Base-by-base conservation (phyloP, 2,888 invertebrate genomes). In the Epinotia nisella region DNA sequence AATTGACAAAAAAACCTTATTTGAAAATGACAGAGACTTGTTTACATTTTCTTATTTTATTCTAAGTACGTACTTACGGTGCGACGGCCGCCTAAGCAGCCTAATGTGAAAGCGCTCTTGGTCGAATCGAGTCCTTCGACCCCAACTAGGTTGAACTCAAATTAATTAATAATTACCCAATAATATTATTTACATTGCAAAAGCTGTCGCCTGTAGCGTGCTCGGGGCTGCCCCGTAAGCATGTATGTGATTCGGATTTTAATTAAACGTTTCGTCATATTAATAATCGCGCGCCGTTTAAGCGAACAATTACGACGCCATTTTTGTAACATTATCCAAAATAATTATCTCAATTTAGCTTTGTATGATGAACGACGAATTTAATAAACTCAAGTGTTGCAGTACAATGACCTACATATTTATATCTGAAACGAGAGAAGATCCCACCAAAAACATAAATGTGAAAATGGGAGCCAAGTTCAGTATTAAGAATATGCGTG, bases 251-350 rank as follows among this genome's bases (percentile, higher is more conserved):
- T 55, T 69, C 58, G 10, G 13, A 15, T 58, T 71, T 71, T 59
- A 71, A 65, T 71, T 59, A 71, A 71, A 66, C 51, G 41, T 35
- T 39, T 58, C 51, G 65, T 45, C 62, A 29, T 45, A 21, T 70
- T 56, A 41, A 62, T 65, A 71, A 71, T 71, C 21, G 53, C 70
- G 41, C 58, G 24, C 29, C 71, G 59, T 65, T 71, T 71, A 65
- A 62, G 61, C 70, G 65, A 53, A 24, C 51, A 71, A n/a, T n/a
- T 70, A 61, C 55, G n/a, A 24, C 39, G n/a, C 24, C 17, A 68
- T 60, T 68, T 68, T 68, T 51, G 51, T 59, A 51, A 29, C 58
- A 3, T 29, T 29, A 39, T 39, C 41, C 49, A 24, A 55, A 53
- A 55, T 61, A 41, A 61, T 69, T 61, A 70, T 55, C 61, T 61